Percentiles rank a stretch among this genome's conserved stretches.
phyloP scores from a whole-genome alignment of 2,888 invertebrate genomes.

The Phytoseiulus persimilis region DNA sequence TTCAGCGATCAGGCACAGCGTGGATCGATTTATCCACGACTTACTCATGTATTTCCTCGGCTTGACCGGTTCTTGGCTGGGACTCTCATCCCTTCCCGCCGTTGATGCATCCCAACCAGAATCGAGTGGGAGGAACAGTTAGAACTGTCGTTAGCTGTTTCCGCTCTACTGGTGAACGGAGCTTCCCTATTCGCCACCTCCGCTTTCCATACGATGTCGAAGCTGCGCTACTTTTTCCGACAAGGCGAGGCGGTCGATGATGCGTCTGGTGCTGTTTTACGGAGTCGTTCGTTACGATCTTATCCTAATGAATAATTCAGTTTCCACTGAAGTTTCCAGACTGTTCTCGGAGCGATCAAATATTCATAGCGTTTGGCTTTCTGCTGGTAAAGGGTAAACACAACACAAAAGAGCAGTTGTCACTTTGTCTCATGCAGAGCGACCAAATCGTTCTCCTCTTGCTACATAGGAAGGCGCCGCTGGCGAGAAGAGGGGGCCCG shows the following conservation, averaged over 20 bases:
- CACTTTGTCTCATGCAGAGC: neutral
- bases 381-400: neutral
- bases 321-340: neutral
- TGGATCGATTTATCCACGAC: too few species aligned
- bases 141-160: too few species aligned
- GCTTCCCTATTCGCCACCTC: too few species aligned
- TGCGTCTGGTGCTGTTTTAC: neutral
- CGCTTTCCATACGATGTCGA: too few species aligned
- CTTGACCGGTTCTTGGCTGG: too few species aligned
- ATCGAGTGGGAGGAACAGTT: too few species aligned
- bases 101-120: too few species aligned
- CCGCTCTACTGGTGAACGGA: too few species aligned
- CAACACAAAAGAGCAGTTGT: neutral
- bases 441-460: neutral
- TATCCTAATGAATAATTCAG: conserved; percentile 5
- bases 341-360: neutral
- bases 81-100: too few species aligned
- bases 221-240: too few species aligned
- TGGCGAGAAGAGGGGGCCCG: neutral
- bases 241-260: neutral
- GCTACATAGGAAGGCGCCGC: neutral
- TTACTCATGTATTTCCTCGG: too few species aligned
- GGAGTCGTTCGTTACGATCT: neutral
- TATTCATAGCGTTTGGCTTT: neutral
- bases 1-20: too few species aligned